Conservation (phyloP, 2,888 invertebrate genomes). For the Lasius platythorax region DNA sequence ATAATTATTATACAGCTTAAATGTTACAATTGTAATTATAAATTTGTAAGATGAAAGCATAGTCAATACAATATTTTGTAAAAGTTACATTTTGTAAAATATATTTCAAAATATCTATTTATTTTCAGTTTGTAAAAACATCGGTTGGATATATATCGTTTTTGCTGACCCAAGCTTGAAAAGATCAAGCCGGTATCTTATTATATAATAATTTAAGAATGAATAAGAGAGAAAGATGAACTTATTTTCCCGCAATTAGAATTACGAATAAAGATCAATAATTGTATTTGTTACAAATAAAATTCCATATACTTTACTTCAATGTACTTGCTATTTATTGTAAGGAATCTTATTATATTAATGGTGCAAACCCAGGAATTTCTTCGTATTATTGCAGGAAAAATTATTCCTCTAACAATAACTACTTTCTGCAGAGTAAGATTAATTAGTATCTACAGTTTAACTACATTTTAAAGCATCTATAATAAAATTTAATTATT, state of each 20-base stretch:
- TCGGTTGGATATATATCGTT: constrained; percentile 24
- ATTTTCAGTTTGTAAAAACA: constrained; percentile 28
- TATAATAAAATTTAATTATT: too few relatives aligned
- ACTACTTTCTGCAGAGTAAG: neutral
- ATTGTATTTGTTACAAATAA: neutral
- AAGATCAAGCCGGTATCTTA: neutral
- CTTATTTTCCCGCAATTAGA: neutral
- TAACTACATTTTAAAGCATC: too few relatives aligned
- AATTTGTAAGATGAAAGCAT: neutral
- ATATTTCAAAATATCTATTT: neutral
- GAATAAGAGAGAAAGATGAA: neutral
- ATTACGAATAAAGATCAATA: neutral
- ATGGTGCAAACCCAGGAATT: neutral
- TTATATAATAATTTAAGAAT: neutral
- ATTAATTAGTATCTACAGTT: too few relatives aligned
- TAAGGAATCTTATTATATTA: neutral
- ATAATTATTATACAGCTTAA: neutral
- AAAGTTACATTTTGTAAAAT: neutral
- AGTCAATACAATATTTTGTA: neutral
- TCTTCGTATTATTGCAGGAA: neutral
- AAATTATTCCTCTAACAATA: too few relatives aligned
- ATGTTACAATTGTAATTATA: neutral
- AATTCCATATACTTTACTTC: neutral
- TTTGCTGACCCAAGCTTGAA: neutral
- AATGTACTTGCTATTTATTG: neutral